Conservation (phyloP, 1,140 invertebrate genomes). For the Babylonia areolata region DNA sequence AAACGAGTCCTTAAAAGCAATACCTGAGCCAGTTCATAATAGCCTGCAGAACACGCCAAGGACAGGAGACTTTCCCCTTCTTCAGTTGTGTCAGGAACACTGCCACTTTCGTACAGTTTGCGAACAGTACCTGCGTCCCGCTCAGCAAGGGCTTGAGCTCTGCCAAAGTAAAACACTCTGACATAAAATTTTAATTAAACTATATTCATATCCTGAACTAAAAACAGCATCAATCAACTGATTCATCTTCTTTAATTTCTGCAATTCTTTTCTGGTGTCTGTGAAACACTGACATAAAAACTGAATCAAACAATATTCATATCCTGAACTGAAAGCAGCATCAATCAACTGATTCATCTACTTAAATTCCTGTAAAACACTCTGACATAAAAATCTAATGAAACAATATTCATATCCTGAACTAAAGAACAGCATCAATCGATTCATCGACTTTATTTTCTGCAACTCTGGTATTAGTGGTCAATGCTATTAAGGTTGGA, state of each 20-base stretch:
- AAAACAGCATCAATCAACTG: neutral
- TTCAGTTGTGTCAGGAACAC: constrained; percentile 98
- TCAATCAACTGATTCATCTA: no score
- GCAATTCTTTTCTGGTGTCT: no score
- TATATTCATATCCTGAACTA: neutral
- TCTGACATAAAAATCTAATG: neutral
- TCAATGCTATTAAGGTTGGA: no score
- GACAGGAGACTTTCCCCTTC: constrained; percentile 98
- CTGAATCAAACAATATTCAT: neutral
- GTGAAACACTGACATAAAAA: constrained; percentile 4
- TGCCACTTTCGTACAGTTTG: constrained; percentile 89
- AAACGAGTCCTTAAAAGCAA: neutral
- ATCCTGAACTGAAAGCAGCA: neutral
- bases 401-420: neutral
- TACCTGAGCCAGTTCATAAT: constrained; percentile 91
- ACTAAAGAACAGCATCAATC: neutral
- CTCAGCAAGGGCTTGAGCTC: constrained; percentile 74
- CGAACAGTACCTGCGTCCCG: constrained; percentile 80
- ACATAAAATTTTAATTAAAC: neutral
- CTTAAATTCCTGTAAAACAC: no score
- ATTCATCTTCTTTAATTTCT: no score
- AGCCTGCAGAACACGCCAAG: constrained; percentile 97
- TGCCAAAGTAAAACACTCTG: constrained; percentile 54
- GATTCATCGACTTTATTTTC: no score
- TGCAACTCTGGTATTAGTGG: no score